Base-by-base conservation (phyloP, 1,140 invertebrate genomes). In the Drosophila bocqueti region DNA sequence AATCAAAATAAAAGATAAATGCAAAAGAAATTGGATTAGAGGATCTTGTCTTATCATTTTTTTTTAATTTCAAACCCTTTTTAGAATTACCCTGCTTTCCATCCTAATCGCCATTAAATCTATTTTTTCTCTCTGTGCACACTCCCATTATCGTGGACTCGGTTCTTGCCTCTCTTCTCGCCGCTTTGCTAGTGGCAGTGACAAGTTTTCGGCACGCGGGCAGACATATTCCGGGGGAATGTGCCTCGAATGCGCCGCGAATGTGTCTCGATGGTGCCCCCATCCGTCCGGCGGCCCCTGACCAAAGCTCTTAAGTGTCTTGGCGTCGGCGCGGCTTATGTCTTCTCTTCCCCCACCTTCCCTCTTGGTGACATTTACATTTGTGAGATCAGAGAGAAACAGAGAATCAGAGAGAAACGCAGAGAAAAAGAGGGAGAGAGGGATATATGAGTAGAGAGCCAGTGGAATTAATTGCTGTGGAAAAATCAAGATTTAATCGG, bases 201-300 rank as follows among this genome's bases (percentile, higher is more conserved):
- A 92, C 91, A 92, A 92, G 86, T 91, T 92, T 92, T 92, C 85
- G 90, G 91, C 91, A 92, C 91, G 91, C 85, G 90, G 90, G 76
- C 81, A 83, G 71, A 92, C 90, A 82, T 83, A 92, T 92, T 90
- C 83, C 85, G 68, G 61, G 72, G 78, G 76, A 90, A 87, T 84
- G 62, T 81, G 80, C 42, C 82, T 60, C 59, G 54, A 54, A 66
- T 63, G 58, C 54, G 54, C 54, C 54, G 54, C 36, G 54, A 57
- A 57, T 66, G 63, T 64, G 40, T 45, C 63, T 43, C 29, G 58
- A 66, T 62, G 65, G 21, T 61, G 58, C 38, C 45, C 43, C 43
- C 42, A 36, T 52, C 38, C 9, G 46, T 54, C 43, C 47, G 63
- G 72, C 68, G 47, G 71, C 61, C 50, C 72, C 75, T 79, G 75